Evolutionary conservation across 2,113 vertebrate genomes (phyloP).

Genomic region (Nothocercus julius): DNA sequence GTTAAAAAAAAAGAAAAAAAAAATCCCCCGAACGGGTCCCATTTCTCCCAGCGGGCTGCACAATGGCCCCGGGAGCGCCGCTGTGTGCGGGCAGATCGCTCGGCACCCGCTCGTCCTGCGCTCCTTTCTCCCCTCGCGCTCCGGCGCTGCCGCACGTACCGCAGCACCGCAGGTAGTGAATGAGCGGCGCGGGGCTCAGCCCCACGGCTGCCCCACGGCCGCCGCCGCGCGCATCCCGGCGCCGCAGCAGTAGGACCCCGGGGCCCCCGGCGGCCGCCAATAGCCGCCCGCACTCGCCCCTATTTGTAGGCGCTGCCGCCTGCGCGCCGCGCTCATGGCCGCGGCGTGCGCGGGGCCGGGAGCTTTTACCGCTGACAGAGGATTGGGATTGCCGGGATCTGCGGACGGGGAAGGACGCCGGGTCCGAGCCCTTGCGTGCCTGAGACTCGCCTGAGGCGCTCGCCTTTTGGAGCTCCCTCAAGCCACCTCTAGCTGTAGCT

Average conservation of each 20-base stretch:
- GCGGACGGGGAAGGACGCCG: conserved; percentile 59
- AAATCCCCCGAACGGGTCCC: background rate
- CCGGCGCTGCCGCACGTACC: background rate
- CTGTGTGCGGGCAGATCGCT: conserved; percentile 26
- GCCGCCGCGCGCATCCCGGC: conserved; percentile 48
- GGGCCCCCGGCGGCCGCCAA: conserved; percentile 80
- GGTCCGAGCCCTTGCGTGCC: background rate
- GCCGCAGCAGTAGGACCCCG: conserved; percentile 89
- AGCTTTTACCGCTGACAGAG: conserved; percentile 77
- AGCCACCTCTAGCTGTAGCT: background rate
- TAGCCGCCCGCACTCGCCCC: conserved; percentile 79
- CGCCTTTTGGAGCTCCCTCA: conserved; percentile 18
- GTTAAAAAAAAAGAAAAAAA: background rate
- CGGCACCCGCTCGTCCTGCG: conserved; percentile 6
- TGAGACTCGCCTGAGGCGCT: conserved; percentile 46
- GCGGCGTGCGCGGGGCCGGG: conserved; percentile 75
- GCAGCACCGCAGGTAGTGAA: conserved; percentile 71
- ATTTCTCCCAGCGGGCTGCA: background rate
- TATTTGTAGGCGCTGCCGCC: conserved; percentile 84
- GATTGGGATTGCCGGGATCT: conserved; percentile 75
- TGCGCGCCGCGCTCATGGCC: conserved; percentile 79
- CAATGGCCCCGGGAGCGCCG: conserved; percentile 17
- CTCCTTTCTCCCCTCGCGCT: background rate
- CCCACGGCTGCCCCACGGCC: background rate
- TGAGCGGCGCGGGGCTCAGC: conserved; percentile 64